phyloP scores from a whole-genome alignment of 2,888 invertebrate genomes.

The Carabus problematicus region DNA sequence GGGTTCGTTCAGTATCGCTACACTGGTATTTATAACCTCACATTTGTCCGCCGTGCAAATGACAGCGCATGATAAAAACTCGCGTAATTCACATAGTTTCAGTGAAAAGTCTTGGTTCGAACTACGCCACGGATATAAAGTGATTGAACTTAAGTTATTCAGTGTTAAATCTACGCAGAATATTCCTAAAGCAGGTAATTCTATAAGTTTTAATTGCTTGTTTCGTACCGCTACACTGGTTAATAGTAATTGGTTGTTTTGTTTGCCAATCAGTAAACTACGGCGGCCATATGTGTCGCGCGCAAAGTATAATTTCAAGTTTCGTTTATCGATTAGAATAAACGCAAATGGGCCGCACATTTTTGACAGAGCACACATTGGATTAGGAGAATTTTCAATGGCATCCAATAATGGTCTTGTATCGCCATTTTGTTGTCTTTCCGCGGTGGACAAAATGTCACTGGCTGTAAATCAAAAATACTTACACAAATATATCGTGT shows the following conservation, averaged over 20 bases:
- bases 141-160: slow-evolving; percentile 53
- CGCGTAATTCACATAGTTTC: slow-evolving; percentile 55
- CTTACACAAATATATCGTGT: neutral
- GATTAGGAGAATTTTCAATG: slow-evolving; percentile 52
- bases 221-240: slow-evolving; percentile 66
- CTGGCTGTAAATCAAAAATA: slow-evolving; percentile 28
- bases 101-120: slow-evolving; percentile 54
- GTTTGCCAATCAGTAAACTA: slow-evolving; percentile 74
- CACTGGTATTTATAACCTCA: slow-evolving; percentile 44
- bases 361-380: slow-evolving; percentile 60
- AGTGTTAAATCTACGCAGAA: slow-evolving; percentile 62
- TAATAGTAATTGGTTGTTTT: slow-evolving; percentile 58
- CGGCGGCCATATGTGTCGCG: slow-evolving; percentile 87
- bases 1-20: slow-evolving; percentile 44
- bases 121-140: slow-evolving; percentile 60
- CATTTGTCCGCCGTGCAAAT: too few relatives aligned
- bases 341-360: slow-evolving; percentile 87
- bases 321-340: slow-evolving; percentile 72
- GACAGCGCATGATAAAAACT: slow-evolving; percentile 48
- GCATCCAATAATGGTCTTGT: slow-evolving; percentile 62
- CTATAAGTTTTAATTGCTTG: slow-evolving; percentile 62
- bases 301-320: slow-evolving; percentile 75
- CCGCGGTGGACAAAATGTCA: slow-evolving; percentile 52
- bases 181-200: slow-evolving; percentile 70
- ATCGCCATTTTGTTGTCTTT: slow-evolving; percentile 60